Conservation (phyloP, 2,888 invertebrate species). For the Lamproptera curius region DNA sequence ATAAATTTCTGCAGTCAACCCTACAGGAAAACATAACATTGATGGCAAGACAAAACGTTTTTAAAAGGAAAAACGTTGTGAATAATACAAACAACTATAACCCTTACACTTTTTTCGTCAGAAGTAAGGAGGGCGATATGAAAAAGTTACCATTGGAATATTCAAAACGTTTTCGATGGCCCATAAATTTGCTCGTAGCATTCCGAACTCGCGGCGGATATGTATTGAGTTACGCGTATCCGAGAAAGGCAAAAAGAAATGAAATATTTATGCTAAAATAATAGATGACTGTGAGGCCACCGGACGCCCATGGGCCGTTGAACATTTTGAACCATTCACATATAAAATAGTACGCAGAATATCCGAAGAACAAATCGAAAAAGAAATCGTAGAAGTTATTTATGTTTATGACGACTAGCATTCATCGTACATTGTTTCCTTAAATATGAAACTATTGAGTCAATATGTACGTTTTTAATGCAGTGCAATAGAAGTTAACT, state of each 20-base stretch:
- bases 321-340: too few species aligned
- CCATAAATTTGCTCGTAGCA: slow-evolving; percentile 4
- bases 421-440: too few species aligned
- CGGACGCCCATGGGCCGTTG: background rate
- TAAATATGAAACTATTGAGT: too few species aligned
- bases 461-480: too few species aligned
- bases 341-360: too few species aligned
- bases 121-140: background rate
- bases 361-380: too few species aligned
- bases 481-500: too few species aligned
- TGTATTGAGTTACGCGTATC: background rate
- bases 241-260: background rate
- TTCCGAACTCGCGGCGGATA: background rate
- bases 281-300: background rate
- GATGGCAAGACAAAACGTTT: background rate
- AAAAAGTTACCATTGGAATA: background rate
- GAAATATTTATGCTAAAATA: background rate
- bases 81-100: slow-evolving; percentile 1
- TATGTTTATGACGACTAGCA: too few species aligned
- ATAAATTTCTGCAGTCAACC: background rate
- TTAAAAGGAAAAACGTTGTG: background rate
- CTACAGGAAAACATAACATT: background rate
- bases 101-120: background rate
- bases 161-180: background rate
- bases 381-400: too few species aligned